phyloP scores from a whole-genome alignment of 2,797 vertebrate genomes.

The Gymnodraco acuticeps region DNA sequence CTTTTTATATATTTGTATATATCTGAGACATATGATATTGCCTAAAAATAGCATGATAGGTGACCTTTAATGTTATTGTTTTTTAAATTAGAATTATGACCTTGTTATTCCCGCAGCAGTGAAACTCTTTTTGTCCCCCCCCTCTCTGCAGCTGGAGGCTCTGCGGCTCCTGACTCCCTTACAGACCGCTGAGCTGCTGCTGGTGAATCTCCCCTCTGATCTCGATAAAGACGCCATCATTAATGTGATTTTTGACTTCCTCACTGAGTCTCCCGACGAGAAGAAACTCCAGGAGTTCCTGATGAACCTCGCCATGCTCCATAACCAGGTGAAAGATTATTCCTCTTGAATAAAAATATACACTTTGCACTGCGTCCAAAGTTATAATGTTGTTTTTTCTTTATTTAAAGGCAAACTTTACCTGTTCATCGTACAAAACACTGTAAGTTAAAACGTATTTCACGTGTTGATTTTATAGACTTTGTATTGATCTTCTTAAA shows the following conservation, averaged over 20 bases:
- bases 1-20: too few species aligned
- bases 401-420: conserved; percentile 65
- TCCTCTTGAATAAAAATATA: neutral
- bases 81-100: too few species aligned
- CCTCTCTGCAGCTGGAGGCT: conserved; percentile 64
- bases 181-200: conserved; percentile 74
- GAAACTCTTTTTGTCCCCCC: neutral
- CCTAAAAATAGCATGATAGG: too few species aligned
- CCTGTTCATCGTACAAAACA: conserved; percentile 71
- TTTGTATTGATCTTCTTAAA: neutral
- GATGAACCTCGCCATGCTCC: conserved; percentile 30
- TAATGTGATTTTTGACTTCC: conserved; percentile 65
- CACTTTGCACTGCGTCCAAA: neutral
- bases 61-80: too few species aligned
- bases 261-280: conserved; percentile 35
- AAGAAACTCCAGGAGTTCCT: conserved; percentile 57
- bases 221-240: conserved; percentile 61
- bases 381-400: conserved; percentile 31
- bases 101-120: neutral
- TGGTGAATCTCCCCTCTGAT: conserved; percentile 36
- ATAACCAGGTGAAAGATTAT: conserved; percentile 46
- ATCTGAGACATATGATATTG: too few species aligned
- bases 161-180: conserved; percentile 64
- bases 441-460: conserved; percentile 73
- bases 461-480: neutral